Conservation (phyloP, 2,797 vertebrate species). For the Coilia nasus region DNA sequence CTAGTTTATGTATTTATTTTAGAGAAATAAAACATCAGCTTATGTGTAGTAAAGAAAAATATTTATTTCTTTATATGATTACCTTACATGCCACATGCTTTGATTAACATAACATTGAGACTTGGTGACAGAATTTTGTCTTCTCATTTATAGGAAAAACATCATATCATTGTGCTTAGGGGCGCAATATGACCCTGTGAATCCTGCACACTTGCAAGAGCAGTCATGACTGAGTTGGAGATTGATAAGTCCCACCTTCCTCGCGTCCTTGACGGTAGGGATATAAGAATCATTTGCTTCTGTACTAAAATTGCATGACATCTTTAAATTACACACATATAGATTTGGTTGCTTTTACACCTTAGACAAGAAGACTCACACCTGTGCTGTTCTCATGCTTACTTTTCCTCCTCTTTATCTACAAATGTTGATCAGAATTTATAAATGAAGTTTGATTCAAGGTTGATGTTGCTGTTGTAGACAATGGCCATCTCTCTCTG, state of each 20-base stretch:
- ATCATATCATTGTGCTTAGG: neutral
- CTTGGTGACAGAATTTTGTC: neutral
- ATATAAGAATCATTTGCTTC: neutral
- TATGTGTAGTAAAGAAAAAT: no score
- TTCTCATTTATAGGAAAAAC: slow-evolving; percentile 5
- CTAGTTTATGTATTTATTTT: no score
- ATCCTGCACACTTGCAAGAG: neutral
- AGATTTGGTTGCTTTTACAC: no score
- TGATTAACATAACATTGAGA: neutral
- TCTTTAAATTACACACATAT: neutral
- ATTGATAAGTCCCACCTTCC: slow-evolving; percentile 56
- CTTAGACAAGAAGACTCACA: no score
- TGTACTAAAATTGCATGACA: neutral
- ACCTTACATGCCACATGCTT: no score
- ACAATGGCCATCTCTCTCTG: neutral
- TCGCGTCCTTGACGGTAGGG: slow-evolving; percentile 51
- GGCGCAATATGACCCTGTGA: slow-evolving; percentile 44
- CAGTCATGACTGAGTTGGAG: slow-evolving; percentile 49
- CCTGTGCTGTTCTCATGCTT: neutral
- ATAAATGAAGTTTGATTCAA: no score
- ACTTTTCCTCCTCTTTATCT: no score
- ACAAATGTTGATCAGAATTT: no score
- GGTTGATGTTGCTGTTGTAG: neutral
- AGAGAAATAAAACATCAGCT: no score
- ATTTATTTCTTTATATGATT: no score